Percentiles rank a stretch among this genome's conserved stretches.
Evolutionary conservation across 2,888 invertebrate species (phyloP).

Genomic region (Eristalinus sepulchralis): DNA sequence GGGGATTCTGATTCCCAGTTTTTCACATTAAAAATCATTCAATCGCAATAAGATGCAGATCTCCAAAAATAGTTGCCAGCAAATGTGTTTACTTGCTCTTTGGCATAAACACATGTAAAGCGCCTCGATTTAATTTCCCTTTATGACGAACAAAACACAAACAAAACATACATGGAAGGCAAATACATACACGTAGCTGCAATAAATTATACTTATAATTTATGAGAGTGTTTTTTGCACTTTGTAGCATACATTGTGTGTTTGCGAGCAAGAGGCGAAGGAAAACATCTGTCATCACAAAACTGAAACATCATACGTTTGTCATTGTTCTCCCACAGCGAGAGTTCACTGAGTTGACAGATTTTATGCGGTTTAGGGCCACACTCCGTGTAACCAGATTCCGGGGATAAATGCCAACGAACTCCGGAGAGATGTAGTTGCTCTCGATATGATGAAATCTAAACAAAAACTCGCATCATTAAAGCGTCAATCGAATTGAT

Average conservation of each 20-base stretch:
- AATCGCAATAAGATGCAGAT: not conserved
- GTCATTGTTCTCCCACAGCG: not conserved
- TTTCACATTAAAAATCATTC: not conserved
- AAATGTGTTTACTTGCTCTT: not conserved
- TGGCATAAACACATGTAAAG: not conserved
- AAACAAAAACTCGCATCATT: not conserved
- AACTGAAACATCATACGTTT: not conserved
- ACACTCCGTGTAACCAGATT: not conserved
- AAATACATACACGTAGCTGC: constrained; percentile 2
- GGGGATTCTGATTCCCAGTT: too few species aligned
- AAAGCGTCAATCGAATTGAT: not conserved
- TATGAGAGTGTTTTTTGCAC: not conserved
- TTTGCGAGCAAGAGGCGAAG: too few species aligned
- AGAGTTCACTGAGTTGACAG: not conserved
- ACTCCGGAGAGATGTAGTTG: not conserved
- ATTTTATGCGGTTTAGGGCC: not conserved
- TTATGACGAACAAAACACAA: not conserved
- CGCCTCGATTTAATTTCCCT: not conserved
- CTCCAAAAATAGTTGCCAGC: not conserved
- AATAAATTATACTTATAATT: constrained; percentile 11
- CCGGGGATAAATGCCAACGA: not conserved
- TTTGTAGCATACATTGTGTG: not conserved
- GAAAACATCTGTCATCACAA: not conserved
- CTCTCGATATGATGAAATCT: not conserved
- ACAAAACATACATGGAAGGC: not conserved